Evolutionary conservation across 2,113 vertebrate species (phyloP), one percentile per base, ranked within the genome.

Genomic region (Nanorana parkeri): DNA sequence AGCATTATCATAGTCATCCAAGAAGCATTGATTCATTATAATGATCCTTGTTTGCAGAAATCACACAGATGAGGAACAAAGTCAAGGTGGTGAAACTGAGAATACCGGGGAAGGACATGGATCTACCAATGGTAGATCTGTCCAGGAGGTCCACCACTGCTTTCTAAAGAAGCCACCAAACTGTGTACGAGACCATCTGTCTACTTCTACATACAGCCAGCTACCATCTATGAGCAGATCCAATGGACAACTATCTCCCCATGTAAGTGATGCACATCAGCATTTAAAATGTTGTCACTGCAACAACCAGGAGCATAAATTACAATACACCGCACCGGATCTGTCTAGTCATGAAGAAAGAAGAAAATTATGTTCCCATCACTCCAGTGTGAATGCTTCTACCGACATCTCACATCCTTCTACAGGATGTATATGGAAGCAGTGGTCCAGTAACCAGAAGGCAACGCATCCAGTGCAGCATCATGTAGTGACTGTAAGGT

Each of bases 401-500:
- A 90, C 92, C 61, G 89, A 88, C 68, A 81, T 91, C 23, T 92
- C 91, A 0, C 95, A 91, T 0, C 88, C 87, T 3, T 86, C 87
- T 24, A 86, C 88, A 0, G 92, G 91, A 41, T 89, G 87, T 6
- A 88, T 92, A 32, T 95, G 95, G 95, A 92, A 95, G 75, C 93
- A 94, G 28, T 95, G 94, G 88, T 91, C 93, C 28, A 92, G 92
- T 0, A 88, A 95, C n/a, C 88, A 92, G 81, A 89, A 79, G 78
- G 17, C 54, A 21, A 85, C 91, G 15, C 95, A 91, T 71, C 89
- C 93, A 0, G 85, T 92, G 76, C 96, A 96, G 86, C 93, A 88
- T 2, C 96, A 96, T 0, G 83, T 97, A 47, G 95, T 97, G 81
- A 95, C 95, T 7, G 94, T 97, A 84, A 96, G 97, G 97, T 99